Base-by-base conservation (phyloP, 1,140 invertebrate species). In the Orussus abietinus region DNA sequence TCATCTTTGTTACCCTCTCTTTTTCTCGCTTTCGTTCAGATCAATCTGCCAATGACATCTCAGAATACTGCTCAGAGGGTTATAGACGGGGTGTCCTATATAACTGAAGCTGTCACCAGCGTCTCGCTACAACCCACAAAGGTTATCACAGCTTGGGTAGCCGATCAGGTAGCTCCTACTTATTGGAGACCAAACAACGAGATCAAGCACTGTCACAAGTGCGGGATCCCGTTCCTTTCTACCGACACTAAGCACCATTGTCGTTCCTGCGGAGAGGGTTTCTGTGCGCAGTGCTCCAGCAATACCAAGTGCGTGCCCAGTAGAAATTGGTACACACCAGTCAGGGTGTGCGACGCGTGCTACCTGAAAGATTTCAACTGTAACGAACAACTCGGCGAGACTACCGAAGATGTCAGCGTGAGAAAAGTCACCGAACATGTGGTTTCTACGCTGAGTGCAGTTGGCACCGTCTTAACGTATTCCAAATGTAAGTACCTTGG, bases 151-250 rank as follows among this genome's bases (percentile, higher is more conserved):
- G 79, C 83, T 42, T 89, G 85, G 84, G 76, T 88, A 2, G 81
- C 87, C 2, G 87, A 90, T 69, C 79, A 85, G 57, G 67, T 76
- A 2, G 85, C 85, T 10, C 89, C 89, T 1, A 78, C 78, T 13
- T 91, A 91, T 68, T 91, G 88, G 89, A 76, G 80, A 28, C 83
- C 86, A 5, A 91, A 92, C 64, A 71, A 80, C 46, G 81, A 88
- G 58, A 88, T 90, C 36, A 78, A 82, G 77, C 58, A 80, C 35
- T 90, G 87, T 64, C 60, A 75, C 45, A 78, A 77, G 32, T 90
- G 87, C 64, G 74, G 79, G 45, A 69, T 60, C 36, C 51, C 56
- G 11, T 84, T 85, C 47, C 58, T 57, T 13, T 48, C 64, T 5
- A 65, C 64, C 4, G 76, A 75, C 14, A 71, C 75, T 2, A 90